phyloP scores from a whole-genome alignment of 2,797 vertebrate species.

The Coendou prehensilis region DNA sequence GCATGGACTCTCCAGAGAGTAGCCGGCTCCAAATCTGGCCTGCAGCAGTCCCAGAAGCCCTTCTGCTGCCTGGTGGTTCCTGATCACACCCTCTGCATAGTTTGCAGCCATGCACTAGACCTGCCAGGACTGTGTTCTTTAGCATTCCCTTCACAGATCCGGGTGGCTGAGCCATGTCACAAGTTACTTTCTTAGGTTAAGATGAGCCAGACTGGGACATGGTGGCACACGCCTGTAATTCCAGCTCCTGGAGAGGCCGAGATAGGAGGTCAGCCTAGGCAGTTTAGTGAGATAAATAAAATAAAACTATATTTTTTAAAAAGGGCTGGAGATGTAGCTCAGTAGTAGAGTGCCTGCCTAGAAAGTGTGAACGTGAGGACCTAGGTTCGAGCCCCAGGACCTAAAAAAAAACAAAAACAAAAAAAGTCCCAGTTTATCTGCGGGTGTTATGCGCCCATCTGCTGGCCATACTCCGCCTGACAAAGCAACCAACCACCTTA shows the following conservation, averaged over 20 bases:
- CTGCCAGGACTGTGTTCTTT: background rate
- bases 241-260: background rate
- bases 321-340: background rate
- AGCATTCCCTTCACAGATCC: background rate
- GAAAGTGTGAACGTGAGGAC: background rate
- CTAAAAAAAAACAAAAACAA: background rate
- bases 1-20: accelerated
- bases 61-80: background rate
- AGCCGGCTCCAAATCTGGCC: too few relatives aligned
- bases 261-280: background rate
- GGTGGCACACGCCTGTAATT: background rate
- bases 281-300: background rate
- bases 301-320: background rate
- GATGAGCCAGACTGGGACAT: background rate
- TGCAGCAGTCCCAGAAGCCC: background rate
- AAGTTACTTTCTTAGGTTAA: background rate
- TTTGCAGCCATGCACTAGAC: too few relatives aligned
- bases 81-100: background rate
- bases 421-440: background rate
- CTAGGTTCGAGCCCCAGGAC: background rate
- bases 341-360: background rate
- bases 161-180: background rate
- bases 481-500: background rate
- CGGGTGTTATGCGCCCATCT: background rate
- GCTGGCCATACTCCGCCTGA: background rate